Percentiles rank a stretch among this genome's conserved stretches.
These are phyloP conservation scores for Dugesia japonica DNA, from an alignment of 2,888 invertebrate genomes.

Conservation along the genomic window DNA sequence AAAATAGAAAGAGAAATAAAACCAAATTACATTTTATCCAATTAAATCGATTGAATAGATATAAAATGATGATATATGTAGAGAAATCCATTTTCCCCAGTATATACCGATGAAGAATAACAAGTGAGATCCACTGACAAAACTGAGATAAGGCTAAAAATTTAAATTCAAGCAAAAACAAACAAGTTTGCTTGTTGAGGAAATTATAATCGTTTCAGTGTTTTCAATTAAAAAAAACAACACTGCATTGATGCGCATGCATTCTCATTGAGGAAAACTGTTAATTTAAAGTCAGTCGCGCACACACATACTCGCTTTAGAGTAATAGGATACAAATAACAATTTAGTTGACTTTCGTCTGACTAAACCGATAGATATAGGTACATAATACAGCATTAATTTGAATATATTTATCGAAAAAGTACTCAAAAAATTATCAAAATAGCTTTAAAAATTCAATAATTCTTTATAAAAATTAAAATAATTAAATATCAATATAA, in stretches of 20 bases:
- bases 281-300: background rate
- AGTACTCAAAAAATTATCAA: too few species aligned
- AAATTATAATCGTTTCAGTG: conserved; percentile 20
- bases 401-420: too few species aligned
- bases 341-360: background rate
- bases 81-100: too few species aligned
- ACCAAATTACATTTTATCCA: background rate
- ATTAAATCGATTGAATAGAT: background rate
- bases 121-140: too few species aligned
- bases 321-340: background rate
- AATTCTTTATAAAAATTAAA: too few species aligned
- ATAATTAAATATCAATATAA: too few species aligned
- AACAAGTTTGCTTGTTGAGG: background rate
- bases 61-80: too few species aligned
- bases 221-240: conserved; percentile 13
- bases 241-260: conserved; percentile 7
- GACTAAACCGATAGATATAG: too few species aligned
- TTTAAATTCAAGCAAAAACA: conserved; percentile 12
- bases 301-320: background rate
- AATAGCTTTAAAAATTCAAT: too few species aligned
- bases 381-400: too few species aligned
- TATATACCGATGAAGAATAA: too few species aligned
- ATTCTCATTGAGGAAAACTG: background rate
- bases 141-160: background rate
- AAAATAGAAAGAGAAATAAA: background rate